Conservation (phyloP, 2,113 vertebrate genomes). For the Hippocampus barbouri region DNA sequence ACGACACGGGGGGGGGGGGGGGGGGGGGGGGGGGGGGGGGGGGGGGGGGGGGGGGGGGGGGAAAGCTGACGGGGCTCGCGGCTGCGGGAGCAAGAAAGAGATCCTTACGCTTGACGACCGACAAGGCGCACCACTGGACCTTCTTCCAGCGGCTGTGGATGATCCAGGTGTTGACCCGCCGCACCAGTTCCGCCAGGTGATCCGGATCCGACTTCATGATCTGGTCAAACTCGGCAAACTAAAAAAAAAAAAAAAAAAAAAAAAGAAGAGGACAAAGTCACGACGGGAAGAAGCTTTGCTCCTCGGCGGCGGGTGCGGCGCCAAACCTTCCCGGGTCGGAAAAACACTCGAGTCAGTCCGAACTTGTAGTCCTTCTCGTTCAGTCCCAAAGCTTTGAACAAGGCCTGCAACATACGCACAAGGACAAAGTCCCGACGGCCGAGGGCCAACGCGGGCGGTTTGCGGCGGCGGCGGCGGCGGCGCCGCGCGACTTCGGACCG, state of each 20-base stretch:
- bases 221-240: conserved; percentile 98
- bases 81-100: no score
- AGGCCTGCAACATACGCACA: conserved; percentile 76
- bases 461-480: no score
- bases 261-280: neutral
- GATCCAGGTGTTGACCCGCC: conserved; percentile 93
- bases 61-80: no score
- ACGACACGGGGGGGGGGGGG: no score
- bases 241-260: neutral
- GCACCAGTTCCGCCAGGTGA: conserved; percentile 90
- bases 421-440: neutral
- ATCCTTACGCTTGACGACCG: conserved; percentile 87
- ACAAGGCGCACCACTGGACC: conserved; percentile 92
- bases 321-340: conserved; percentile 97
- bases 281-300: neutral
- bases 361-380: conserved; percentile 98
- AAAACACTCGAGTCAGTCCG: conserved; percentile 95
- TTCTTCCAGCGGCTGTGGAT: conserved; percentile 98
- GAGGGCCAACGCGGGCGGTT: no score
- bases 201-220: conserved; percentile 99
- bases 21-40: no score
- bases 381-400: conserved; percentile 96
- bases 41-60: no score
- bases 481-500: neutral
- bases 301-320: neutral